phyloP scores from a whole-genome alignment of 2,888 invertebrate genomes.

The Candidula unifasciata region DNA sequence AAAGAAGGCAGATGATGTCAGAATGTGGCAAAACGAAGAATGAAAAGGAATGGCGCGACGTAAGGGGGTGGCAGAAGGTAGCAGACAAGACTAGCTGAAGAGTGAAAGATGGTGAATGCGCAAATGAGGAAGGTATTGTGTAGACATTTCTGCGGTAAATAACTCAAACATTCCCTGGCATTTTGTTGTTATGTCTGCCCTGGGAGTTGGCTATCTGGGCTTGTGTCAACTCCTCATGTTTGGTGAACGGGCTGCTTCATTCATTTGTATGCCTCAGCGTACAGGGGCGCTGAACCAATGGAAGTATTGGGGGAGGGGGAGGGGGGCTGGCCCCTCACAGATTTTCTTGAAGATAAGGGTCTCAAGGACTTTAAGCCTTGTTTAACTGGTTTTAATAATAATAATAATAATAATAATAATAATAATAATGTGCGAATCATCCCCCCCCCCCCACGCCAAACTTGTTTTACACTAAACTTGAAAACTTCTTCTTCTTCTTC shows the following conservation, averaged over 20 bases:
- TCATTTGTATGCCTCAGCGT: background rate
- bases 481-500: too few relatives aligned
- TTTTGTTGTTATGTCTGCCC: conserved; percentile 17
- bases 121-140: background rate
- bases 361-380: too few relatives aligned
- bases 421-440: too few relatives aligned
- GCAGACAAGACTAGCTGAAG: background rate
- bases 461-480: too few relatives aligned
- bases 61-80: background rate
- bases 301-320: too few relatives aligned
- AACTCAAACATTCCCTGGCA: conserved; percentile 31
- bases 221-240: background rate
- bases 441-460: too few relatives aligned
- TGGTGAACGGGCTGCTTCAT: background rate
- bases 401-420: too few relatives aligned
- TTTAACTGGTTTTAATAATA: too few relatives aligned
- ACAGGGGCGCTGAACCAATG: too few relatives aligned
- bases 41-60: background rate
- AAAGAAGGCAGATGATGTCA: too few relatives aligned
- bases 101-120: background rate
- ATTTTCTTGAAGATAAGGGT: too few relatives aligned
- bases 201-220: background rate
- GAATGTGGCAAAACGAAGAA: background rate
- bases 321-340: too few relatives aligned
- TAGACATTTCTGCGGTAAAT: conserved; percentile 4